Evolutionary conservation across 2,888 invertebrate species (phyloP), one percentile per base, ranked within the genome.

Genomic region (Drosophila diplacantha): DNA sequence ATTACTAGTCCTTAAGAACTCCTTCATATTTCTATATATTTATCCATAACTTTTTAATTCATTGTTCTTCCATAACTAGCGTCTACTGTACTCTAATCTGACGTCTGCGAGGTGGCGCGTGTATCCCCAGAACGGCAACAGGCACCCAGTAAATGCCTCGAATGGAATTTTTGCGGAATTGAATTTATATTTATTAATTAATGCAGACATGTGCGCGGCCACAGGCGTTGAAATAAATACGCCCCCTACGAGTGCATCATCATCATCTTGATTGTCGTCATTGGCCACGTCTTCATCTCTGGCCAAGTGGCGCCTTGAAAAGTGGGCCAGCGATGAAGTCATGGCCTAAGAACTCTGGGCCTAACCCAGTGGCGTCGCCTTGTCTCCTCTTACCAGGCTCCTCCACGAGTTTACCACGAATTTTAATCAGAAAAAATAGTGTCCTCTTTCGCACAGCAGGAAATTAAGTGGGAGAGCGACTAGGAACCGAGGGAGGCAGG

Each of bases 361-460:
- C 26, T 12, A 29, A 29, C 24, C 49, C 60, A 18, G 39, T 31
- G 26, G 47, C 61, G 71, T 52, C 74, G 32, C 24, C 16, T 31
- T 47, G 37, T 37, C 51, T 50, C 5, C 20, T 26, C 77, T 82
- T 77, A 77, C 83, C 77, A 80, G 62, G 62, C 79, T 81, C 68
- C 53, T 52, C 51, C 16, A 18, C 34, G 31, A 38, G 20, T 32
- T 37, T 12, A 31, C 44, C 44, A 16, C 24, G 16, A 32, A 37
- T 22, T 26, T n/a, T 26, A 20, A 46, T 18, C 41, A 12, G 29
- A 4, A 14, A 26, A 53, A 37, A 62, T 37, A 14, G 49, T 35
- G 20, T n/a, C 14, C 44, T 32, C 31, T 50, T 53, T 34, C 5
- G 44, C 44, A 35, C 43, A 31, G 20, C 37, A 59, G 43, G 39